phyloP scores from a whole-genome alignment of 2,888 invertebrate species.

The Tanytarsus gracilentus region DNA sequence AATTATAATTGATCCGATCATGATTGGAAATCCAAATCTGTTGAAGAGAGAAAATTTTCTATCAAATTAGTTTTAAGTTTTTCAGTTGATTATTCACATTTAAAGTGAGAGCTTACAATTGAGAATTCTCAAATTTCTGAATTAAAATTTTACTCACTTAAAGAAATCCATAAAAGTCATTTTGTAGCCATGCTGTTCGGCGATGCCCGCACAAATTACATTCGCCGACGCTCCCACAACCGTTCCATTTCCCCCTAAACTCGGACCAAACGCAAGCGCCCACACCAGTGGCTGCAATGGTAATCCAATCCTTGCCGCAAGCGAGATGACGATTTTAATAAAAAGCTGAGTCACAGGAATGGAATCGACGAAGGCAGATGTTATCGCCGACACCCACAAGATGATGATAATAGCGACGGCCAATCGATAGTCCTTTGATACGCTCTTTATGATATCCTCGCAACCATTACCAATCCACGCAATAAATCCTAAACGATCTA shows the following conservation, averaged over 20 bases:
- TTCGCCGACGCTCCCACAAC: conserved; percentile 85
- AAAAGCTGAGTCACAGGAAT: conserved; percentile 89
- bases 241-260: conserved; percentile 85
- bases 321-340: conserved; percentile 65
- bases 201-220: conserved; percentile 83
- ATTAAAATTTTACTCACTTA: conserved; percentile 50
- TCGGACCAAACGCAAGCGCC: conserved; percentile 80
- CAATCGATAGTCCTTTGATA: conserved; percentile 53
- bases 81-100: too few relatives aligned
- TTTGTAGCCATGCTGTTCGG: conserved; percentile 83
- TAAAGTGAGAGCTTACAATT: too few relatives aligned
- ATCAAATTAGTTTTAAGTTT: too few relatives aligned
- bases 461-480: conserved; percentile 69
- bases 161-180: conserved; percentile 77
- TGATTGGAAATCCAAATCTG: conserved; percentile 76
- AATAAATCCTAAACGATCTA: conserved; percentile 70
- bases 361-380: conserved; percentile 83
- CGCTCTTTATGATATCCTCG: conserved; percentile 55
- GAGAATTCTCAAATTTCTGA: too few relatives aligned
- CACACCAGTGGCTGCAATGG: conserved; percentile 75
- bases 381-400: conserved; percentile 76
- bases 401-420: conserved; percentile 69
- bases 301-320: conserved; percentile 60
- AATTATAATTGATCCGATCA: conserved; percentile 60
- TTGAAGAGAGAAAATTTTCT: too few relatives aligned